Conservation (phyloP, 1,140 invertebrate genomes). For the Lanistes nyassanus region DNA sequence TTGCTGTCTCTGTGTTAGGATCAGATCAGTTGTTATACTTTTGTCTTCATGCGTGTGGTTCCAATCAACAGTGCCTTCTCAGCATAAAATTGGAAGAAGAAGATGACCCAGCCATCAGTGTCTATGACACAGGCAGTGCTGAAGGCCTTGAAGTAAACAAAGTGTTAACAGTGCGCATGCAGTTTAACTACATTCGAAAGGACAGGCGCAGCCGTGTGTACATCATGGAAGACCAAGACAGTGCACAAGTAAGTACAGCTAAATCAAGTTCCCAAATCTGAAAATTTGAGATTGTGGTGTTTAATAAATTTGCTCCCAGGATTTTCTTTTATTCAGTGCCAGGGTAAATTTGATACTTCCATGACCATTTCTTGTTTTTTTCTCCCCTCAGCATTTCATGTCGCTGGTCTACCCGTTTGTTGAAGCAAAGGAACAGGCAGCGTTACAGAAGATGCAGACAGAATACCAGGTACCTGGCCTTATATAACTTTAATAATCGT, state of each 20-base stretch:
- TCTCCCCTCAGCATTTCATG: slow-evolving; percentile 9
- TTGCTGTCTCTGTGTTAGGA: too few species aligned
- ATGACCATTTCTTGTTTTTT: too few species aligned
- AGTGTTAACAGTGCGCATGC: slow-evolving; percentile 29
- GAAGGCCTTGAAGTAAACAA: slow-evolving; percentile 23
- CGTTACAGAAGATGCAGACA: neutral
- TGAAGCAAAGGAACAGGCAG: neutral
- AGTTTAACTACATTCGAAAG: slow-evolving; percentile 52
- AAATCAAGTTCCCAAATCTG: neutral
- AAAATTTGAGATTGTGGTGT: neutral
- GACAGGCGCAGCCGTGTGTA: slow-evolving; percentile 48
- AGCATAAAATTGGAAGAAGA: too few species aligned
- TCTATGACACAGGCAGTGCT: too few species aligned
- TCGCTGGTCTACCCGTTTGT: slow-evolving; percentile 10
- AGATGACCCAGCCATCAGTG: too few species aligned
- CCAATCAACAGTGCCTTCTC: too few species aligned
- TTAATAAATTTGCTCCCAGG: neutral
- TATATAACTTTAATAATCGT: neutral
- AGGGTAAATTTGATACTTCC: neutral
- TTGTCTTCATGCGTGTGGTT: too few species aligned
- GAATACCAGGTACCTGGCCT: slow-evolving; percentile 4
- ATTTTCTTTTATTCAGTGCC: neutral
- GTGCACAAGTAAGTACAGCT: slow-evolving; percentile 36
- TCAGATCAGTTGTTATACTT: too few species aligned
- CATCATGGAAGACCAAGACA: slow-evolving; percentile 46